These are phyloP conservation scores for Cyprinodon variegatus DNA, from an alignment of 2,113 vertebrate genomes.

Conservation along the genomic window DNA sequence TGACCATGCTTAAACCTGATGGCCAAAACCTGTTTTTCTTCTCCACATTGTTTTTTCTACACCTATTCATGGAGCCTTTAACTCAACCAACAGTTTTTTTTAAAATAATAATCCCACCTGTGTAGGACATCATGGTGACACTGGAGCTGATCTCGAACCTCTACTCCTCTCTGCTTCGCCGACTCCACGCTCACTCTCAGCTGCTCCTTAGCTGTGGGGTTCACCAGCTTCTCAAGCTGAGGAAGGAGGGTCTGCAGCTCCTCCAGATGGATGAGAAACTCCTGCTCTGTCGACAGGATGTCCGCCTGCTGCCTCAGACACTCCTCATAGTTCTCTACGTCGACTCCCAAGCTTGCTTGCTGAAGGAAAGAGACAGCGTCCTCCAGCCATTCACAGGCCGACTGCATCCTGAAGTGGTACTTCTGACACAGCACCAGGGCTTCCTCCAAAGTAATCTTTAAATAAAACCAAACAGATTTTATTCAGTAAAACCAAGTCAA, in stretches of 20 bases:
- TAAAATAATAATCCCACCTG: conserved; percentile 76
- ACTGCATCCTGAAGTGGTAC: conserved; percentile 89
- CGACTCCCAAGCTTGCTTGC: conserved; percentile 86
- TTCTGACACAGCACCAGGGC: conserved; percentile 86
- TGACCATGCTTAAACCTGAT: no score
- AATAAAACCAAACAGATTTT: conserved; percentile 12
- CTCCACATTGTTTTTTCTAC: no score
- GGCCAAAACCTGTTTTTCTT: no score
- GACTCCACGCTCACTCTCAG: conserved; percentile 81
- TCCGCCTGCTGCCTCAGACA: conserved; percentile 86
- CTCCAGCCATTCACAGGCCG: conserved; percentile 91
- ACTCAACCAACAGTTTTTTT: no score
- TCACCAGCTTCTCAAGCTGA: conserved; percentile 83
- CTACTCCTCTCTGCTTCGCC: conserved; percentile 83
- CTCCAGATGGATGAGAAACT: conserved; percentile 83
- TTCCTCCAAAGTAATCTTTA: conserved; percentile 88
- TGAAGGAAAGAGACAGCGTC: conserved; percentile 91
- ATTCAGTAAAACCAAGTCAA: neutral
- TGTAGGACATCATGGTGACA: conserved; percentile 86
- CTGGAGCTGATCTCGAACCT: conserved; percentile 82
- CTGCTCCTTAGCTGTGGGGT: conserved; percentile 82
- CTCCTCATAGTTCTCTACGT: conserved; percentile 92
- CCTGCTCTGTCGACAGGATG: conserved; percentile 88
- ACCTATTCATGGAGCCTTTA: no score
- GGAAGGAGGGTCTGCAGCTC: conserved; percentile 83